Conservation (phyloP, 92 coral and sea anemone genomes). For the Plumapathes pennacea region DNA sequence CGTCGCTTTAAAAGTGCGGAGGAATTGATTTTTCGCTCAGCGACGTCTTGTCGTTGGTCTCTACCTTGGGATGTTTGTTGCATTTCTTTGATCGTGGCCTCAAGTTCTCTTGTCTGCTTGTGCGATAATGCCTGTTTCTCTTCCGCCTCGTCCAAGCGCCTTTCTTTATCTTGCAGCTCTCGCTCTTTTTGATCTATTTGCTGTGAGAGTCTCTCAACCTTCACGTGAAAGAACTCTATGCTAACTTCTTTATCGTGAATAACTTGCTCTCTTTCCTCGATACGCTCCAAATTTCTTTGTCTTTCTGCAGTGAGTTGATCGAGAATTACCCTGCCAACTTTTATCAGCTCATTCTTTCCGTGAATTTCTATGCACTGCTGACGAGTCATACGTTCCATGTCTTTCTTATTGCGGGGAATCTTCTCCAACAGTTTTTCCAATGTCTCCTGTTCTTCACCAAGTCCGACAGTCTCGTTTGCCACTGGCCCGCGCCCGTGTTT, state of each 20-base stretch:
- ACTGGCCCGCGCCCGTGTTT: background rate
- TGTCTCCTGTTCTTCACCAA: background rate
- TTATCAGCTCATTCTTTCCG: slow-evolving; percentile 50
- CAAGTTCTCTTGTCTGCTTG: slow-evolving; percentile 44
- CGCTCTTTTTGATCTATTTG: slow-evolving; percentile 19
- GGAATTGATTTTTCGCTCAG: background rate
- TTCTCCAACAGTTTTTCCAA: slow-evolving; percentile 10
- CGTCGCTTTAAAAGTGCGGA: slow-evolving; percentile 16
- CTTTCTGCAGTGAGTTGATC: slow-evolving; percentile 36
- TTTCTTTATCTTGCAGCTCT: slow-evolving; percentile 44
- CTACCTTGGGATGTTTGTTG: slow-evolving; percentile 37
- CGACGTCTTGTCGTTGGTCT: slow-evolving; percentile 1
- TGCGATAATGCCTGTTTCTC: slow-evolving; percentile 20
- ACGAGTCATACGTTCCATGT: slow-evolving; percentile 40
- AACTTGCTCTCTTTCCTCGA: slow-evolving; percentile 61
- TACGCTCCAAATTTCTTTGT: slow-evolving; percentile 15
- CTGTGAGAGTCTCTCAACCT: slow-evolving; percentile 11
- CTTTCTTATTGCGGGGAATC: slow-evolving; percentile 59
- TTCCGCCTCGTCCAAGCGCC: slow-evolving; percentile 30
- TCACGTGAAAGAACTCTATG: slow-evolving; percentile 38
- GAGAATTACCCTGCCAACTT: slow-evolving; percentile 35
- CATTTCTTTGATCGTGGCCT: slow-evolving; percentile 46
- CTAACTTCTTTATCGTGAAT: slow-evolving; percentile 51
- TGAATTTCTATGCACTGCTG: slow-evolving; percentile 53
- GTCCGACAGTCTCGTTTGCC: background rate